phyloP scores from a whole-genome alignment of 2,113 vertebrate species.

The Ophthalmolycus amberensis region DNA sequence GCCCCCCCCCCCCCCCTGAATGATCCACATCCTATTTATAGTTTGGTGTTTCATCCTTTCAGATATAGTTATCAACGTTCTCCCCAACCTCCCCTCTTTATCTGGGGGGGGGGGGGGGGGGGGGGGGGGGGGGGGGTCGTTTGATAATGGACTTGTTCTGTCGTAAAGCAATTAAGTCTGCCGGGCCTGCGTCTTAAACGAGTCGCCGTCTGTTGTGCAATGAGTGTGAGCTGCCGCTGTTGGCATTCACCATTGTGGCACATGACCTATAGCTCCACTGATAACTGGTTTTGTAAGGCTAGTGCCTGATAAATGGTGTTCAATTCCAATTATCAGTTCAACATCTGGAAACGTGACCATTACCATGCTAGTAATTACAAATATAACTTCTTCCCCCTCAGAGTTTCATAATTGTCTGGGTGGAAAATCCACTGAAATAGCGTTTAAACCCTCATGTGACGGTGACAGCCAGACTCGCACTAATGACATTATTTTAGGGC shows the following conservation, averaged over 20 bases:
- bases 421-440: constrained; percentile 31
- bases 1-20: constrained; percentile 2
- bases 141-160: constrained; percentile 69
- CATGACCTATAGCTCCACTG: neutral
- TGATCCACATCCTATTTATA: constrained; percentile 64
- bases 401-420: constrained; percentile 13
- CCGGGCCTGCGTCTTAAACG: constrained; percentile 43
- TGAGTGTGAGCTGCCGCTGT: constrained; percentile 9
- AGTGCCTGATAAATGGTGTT: neutral
- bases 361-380: constrained; percentile 1
- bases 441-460: constrained; percentile 32
- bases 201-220: constrained; percentile 1
- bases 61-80: constrained; percentile 60
- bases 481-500: constrained; percentile 43
- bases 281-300: neutral
- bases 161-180: constrained; percentile 70
- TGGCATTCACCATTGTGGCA: constrained; percentile 39
- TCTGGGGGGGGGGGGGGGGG: constrained; percentile 32
- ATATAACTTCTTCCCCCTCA: neutral
- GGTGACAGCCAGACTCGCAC: constrained; percentile 4
- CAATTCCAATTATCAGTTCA: neutral
- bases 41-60: constrained; percentile 49
- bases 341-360: neutral
- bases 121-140: neutral
- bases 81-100: constrained; percentile 19